Conservation (phyloP, 2,113 vertebrate genomes). For the Paracanthobrama guichenoti region DNA sequence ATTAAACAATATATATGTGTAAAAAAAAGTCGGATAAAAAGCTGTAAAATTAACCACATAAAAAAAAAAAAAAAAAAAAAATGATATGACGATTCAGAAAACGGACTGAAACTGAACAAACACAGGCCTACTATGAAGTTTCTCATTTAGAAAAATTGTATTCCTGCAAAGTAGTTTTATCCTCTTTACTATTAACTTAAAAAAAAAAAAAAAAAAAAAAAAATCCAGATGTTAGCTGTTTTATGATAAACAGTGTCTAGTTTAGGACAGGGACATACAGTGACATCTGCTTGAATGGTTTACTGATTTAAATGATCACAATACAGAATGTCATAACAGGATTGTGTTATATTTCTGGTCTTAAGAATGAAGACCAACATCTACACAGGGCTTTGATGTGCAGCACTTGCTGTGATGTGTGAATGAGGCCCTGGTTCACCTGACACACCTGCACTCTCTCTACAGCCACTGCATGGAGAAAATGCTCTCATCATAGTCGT, state of each 20-base stretch:
- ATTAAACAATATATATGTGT: no score
- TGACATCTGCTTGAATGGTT: no score
- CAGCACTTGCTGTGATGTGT: constrained; percentile 36
- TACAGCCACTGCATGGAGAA: neutral
- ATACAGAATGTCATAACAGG: neutral
- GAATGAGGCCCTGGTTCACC: no score
- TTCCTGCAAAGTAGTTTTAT: neutral
- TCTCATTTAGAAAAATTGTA: neutral
- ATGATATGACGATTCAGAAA: no score
- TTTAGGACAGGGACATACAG: neutral
- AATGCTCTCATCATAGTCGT: neutral
- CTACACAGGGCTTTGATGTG: neutral
- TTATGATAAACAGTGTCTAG: neutral
- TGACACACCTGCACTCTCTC: neutral
- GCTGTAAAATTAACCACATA: neutral
- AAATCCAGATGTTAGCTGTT: no score
- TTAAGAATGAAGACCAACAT: neutral
- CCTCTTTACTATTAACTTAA: neutral
- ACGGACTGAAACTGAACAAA: neutral
- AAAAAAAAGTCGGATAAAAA: neutral
- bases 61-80: neutral
- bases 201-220: no score
- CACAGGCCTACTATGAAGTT: neutral
- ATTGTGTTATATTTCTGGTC: neutral
- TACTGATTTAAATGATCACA: neutral